phyloP scores from a whole-genome alignment of 2,113 vertebrate species.

The Trinectes maculatus region DNA sequence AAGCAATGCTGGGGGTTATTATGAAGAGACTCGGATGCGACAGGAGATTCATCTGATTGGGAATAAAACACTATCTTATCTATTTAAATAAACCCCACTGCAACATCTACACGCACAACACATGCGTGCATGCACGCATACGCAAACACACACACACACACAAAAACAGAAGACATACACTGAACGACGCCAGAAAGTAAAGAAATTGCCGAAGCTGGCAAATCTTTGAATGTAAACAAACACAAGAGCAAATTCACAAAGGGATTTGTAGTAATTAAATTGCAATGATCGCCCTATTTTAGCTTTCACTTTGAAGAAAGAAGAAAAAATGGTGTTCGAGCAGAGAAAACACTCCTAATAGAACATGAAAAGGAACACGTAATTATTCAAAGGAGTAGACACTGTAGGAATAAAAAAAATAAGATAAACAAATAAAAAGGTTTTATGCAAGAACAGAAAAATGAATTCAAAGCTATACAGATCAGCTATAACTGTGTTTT shows the following conservation, averaged over 20 bases:
- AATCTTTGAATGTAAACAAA: slow-evolving; percentile 76
- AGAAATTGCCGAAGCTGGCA: slow-evolving; percentile 68
- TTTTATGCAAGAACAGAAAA: slow-evolving; percentile 12
- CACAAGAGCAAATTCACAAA: slow-evolving; percentile 78
- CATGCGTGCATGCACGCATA: too few species aligned
- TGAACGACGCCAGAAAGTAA: slow-evolving; percentile 22
- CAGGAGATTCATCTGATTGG: slow-evolving; percentile 78
- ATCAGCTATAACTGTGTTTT: slow-evolving; percentile 5
- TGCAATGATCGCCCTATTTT: slow-evolving; percentile 81
- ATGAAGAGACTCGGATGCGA: slow-evolving; percentile 78
- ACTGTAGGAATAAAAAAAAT: slow-evolving; percentile 46
- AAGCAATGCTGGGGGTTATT: slow-evolving; percentile 78
- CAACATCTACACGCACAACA: slow-evolving; percentile 38
- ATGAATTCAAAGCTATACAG: background rate
- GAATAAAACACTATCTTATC: slow-evolving; percentile 80
- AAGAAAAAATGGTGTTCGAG: slow-evolving; percentile 61
- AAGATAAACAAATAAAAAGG: slow-evolving; percentile 61
- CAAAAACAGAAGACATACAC: slow-evolving; percentile 56
- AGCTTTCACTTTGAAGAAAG: slow-evolving; percentile 78
- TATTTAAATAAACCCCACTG: slow-evolving; percentile 79
- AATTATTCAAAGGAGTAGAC: slow-evolving; percentile 74
- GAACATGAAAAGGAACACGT: slow-evolving; percentile 77
- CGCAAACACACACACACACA: too few species aligned
- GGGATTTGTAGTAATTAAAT: slow-evolving; percentile 82
- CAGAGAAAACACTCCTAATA: slow-evolving; percentile 71